These are phyloP conservation scores for Dendrophyllia cribrosa DNA, from an alignment of 64 coral and sea anemone species.

Conservation along the genomic window DNA sequence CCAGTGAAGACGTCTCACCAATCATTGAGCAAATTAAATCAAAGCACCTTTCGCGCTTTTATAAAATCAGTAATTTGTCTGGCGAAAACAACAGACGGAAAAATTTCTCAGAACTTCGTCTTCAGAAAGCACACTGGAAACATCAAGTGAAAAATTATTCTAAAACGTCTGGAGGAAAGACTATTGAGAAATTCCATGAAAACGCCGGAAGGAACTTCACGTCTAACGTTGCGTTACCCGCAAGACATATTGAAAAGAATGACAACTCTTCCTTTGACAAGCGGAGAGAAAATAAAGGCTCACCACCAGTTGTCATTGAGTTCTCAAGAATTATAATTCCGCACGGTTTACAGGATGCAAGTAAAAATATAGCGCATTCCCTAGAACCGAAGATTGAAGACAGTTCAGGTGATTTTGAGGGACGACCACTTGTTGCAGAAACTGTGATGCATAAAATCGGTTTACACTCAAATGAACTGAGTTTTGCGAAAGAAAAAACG, in stretches of 20 bases:
- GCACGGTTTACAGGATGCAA: background rate
- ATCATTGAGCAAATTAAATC: background rate
- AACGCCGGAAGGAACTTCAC: background rate
- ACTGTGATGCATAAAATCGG: background rate
- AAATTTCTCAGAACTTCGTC: background rate
- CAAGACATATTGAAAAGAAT: background rate
- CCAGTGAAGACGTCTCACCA: background rate
- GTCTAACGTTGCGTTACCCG: background rate
- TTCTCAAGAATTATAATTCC: conserved; percentile 46
- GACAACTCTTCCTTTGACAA: conserved; percentile 14
- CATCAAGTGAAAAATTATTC: background rate
- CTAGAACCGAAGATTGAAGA: background rate
- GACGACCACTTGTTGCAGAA: background rate
- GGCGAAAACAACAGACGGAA: background rate
- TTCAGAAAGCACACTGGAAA: background rate
- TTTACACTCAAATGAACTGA: background rate
- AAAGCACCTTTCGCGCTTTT: conserved; percentile 26
- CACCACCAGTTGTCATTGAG: conserved; percentile 34
- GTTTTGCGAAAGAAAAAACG: background rate
- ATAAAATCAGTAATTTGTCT: background rate
- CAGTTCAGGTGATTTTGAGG: background rate
- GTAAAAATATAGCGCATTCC: background rate
- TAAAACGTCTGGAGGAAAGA: background rate
- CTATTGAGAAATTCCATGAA: background rate
- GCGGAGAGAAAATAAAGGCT: conserved; percentile 26